A percentile compares a stretch with the other conserved stretches of the same genome.
phyloP scores from a whole-genome alignment of 2,113 vertebrate species.

The Raja brachyura region DNA sequence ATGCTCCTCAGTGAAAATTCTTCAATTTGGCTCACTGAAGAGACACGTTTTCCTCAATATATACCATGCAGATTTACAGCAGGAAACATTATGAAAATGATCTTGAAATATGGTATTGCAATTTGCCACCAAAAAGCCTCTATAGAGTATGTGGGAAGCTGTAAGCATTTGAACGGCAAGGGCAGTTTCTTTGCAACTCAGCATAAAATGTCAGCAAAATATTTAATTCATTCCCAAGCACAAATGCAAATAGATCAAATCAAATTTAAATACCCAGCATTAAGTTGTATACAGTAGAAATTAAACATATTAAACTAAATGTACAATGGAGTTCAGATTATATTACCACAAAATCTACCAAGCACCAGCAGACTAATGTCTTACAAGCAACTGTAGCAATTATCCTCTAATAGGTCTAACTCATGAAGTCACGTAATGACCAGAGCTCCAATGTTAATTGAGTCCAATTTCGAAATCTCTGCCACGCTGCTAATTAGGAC shows the following conservation, averaged over 20 bases:
- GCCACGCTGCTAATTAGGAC: not conserved
- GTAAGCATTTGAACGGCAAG: not conserved
- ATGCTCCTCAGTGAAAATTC: not conserved
- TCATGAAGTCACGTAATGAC: not conserved
- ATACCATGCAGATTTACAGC: too few species aligned
- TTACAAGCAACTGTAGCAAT: not conserved
- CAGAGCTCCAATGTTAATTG: not conserved
- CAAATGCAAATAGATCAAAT: not conserved
- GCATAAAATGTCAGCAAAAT: not conserved
- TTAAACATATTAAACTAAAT: not conserved
- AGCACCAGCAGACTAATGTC: not conserved
- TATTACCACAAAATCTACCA: not conserved
- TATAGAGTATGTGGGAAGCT: too few species aligned
- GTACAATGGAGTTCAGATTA: not conserved
- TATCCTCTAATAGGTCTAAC: slow-evolving; percentile 4
- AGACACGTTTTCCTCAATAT: not conserved
- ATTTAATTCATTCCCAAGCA: not conserved
- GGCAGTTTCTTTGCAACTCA: not conserved
- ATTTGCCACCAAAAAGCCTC: not conserved
- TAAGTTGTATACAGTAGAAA: not conserved
- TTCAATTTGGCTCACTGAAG: not conserved
- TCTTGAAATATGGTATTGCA: not conserved
- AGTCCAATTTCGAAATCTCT: not conserved
- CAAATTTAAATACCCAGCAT: not conserved
- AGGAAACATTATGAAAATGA: not conserved